These are phyloP conservation scores for Acridotheres tristis DNA, from an alignment of 2,797 vertebrate species.

Conservation along the genomic window DNA sequence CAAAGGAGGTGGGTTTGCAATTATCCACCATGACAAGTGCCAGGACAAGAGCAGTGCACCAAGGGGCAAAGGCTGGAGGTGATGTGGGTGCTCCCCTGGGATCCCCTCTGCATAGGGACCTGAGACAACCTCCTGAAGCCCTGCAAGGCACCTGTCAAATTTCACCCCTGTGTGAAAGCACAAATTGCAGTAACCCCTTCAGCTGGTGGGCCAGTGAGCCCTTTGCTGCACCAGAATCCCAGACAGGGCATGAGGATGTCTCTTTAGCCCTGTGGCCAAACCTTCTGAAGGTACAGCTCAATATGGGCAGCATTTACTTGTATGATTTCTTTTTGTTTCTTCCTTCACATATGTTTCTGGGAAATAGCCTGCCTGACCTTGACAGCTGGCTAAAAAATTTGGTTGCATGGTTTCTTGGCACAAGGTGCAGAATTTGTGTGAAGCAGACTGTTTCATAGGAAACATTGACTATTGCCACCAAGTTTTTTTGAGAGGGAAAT, in stretches of 20 bases:
- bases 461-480: not conserved
- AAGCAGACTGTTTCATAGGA: not conserved
- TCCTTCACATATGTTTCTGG: not conserved
- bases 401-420: not conserved
- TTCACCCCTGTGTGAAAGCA: not conserved
- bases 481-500: not conserved
- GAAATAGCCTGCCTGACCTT: slow-evolving; percentile 38
- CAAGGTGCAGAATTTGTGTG: not conserved
- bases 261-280: not conserved
- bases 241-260: not conserved
- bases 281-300: not conserved
- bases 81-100: not conserved
- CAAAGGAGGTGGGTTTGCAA: not conserved
- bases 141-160: not conserved
- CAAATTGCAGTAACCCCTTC: not conserved
- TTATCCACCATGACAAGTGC: not conserved
- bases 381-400: slow-evolving; percentile 34
- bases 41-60: rapidly evolving
- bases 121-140: not conserved
- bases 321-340: not conserved
- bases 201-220: not conserved
- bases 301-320: not conserved
- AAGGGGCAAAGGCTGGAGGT: not conserved
- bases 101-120: not conserved
- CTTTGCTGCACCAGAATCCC: not conserved